Evolutionary conservation across 2,113 vertebrate genomes (phyloP).

Genomic region (Poeciliopsis retropinna): DNA sequence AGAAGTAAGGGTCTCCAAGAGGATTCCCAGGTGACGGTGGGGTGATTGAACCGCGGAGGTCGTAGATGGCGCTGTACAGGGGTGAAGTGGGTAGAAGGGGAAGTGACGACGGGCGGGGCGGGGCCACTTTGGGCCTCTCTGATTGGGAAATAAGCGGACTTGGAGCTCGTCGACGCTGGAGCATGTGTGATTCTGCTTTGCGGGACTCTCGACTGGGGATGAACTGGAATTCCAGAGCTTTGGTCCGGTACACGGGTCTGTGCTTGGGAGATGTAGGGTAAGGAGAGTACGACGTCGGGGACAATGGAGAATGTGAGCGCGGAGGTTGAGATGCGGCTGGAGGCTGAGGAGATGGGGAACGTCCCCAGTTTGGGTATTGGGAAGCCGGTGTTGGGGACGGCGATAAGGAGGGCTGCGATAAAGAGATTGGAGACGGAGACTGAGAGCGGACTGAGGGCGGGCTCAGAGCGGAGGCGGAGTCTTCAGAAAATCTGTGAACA

Average conservation of each 20-base stretch:
- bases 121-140: slow-evolving; percentile 84
- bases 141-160: slow-evolving; percentile 88
- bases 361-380: slow-evolving; percentile 80
- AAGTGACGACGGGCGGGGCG: slow-evolving; percentile 88
- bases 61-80: slow-evolving; percentile 81
- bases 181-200: slow-evolving; percentile 78
- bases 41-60: slow-evolving; percentile 80
- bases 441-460: slow-evolving; percentile 82
- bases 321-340: slow-evolving; percentile 77
- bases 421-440: slow-evolving; percentile 79
- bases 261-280: slow-evolving; percentile 84
- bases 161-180: slow-evolving; percentile 85
- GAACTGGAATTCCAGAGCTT: slow-evolving; percentile 83
- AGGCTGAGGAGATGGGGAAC: slow-evolving; percentile 83
- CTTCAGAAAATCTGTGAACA: slow-evolving; percentile 84
- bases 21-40: slow-evolving; percentile 83
- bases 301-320: slow-evolving; percentile 82
- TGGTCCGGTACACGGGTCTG: slow-evolving; percentile 80
- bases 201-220: slow-evolving; percentile 81
- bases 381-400: slow-evolving; percentile 71
- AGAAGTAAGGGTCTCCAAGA: slow-evolving; percentile 85
- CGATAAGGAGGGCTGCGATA: slow-evolving; percentile 81
- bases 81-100: slow-evolving; percentile 87
- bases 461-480: slow-evolving; percentile 84
- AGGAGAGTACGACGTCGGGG: slow-evolving; percentile 83